Base-by-base conservation (phyloP, 2,797 vertebrate genomes). In the Dendrocincla tyrannina region DNA sequence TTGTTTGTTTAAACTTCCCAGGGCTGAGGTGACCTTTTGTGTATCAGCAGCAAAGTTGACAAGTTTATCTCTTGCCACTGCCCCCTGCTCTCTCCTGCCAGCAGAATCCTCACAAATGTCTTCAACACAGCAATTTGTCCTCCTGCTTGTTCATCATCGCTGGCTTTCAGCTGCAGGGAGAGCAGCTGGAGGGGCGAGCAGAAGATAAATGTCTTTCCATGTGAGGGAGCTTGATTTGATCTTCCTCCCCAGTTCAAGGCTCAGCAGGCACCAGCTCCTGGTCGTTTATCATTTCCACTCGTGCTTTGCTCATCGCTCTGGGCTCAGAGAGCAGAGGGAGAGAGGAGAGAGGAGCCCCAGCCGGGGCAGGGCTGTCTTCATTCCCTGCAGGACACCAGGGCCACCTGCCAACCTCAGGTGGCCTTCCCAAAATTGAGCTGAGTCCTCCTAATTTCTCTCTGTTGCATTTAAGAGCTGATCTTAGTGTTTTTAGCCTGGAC, bases 21-120 rank as follows among this genome's bases (percentile, higher is more conserved):
- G 2, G 60, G 30, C 33, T 84, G 68, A 79, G 33, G 33, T 80
- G 91, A 91, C 87, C 81, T 95, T 85, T 64, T 27, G 55, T 3
- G 0, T 76, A 84, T 74, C 84, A 69, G 64, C 68, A 47, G 33
- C 60, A 25, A 87, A 89, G 85, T 3, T 64, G 89, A 77, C 59
- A 73, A 83, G 85, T 68, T 92, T 96, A 92, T 96, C 89, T 92
- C 64, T 49, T 7, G 24, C 46, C 76, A 72, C 55, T 52, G 86
- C 32, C 70, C 46, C 46, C 50, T 56, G 22, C 27, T 2, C 60
- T 64, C 76, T 67, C 37, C 62, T 93, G 30, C 1, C 25, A 50
- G 55, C 76, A 46, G 88, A 68, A 86, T 88, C 83, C 79, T 90
- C 83, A 78, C 32, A 60, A 64, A 42, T 32, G 47, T 77, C 68